A percentile compares a stretch with the other conserved stretches of the same genome.
Conservation (phyloP, 2,797 vertebrate genomes). For the Phalloptychus januarius region DNA sequence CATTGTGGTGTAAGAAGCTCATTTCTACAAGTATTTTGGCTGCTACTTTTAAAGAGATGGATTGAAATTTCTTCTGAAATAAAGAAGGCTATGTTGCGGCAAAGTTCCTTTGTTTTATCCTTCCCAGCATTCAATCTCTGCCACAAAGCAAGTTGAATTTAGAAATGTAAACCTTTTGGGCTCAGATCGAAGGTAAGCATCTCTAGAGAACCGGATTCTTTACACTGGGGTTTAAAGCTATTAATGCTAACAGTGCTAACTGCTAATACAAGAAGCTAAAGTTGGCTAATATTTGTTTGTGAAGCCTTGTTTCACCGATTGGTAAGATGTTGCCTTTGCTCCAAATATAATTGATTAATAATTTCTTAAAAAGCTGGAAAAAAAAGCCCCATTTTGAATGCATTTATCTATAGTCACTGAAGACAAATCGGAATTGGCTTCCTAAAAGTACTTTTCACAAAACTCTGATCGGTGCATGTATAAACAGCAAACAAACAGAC, state of each 20-base stretch:
- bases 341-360: neutral
- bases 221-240: neutral
- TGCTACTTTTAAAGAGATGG: neutral
- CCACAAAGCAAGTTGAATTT: neutral
- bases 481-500: neutral
- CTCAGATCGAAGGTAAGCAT: neutral
- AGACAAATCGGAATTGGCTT: neutral
- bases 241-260: neutral
- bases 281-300: neutral
- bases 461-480: neutral
- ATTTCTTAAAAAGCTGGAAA: neutral
- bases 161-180: neutral
- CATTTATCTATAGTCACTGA: neutral
- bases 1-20: neutral
- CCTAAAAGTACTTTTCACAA: neutral
- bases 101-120: neutral
- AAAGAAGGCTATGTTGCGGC: neutral
- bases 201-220: neutral
- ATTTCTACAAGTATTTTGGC: neutral
- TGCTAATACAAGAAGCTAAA: neutral
- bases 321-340: neutral
- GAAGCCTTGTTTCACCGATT: neutral
- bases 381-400: neutral
- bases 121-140: neutral
- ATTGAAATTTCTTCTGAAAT: neutral